A percentile compares a stretch with the other conserved stretches of the same genome.
Evolutionary conservation across 1,140 invertebrate genomes (phyloP).

Genomic region (Hypothenemus hampei): DNA sequence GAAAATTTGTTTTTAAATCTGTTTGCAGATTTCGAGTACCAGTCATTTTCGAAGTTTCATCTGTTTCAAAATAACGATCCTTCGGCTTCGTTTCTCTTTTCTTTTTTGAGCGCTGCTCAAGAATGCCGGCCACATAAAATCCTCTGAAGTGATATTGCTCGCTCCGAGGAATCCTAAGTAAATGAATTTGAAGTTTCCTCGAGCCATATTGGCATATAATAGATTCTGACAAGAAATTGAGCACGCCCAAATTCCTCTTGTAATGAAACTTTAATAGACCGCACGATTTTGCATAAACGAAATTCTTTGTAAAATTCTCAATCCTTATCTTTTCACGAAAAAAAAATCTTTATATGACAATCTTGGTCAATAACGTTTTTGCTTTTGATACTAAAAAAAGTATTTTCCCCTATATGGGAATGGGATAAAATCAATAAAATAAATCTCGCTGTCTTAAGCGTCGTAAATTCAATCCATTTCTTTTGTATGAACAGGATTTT

Average conservation of each 20-base stretch:
- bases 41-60: too few species aligned
- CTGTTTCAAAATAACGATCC: constrained; percentile 15
- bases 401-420: too few species aligned
- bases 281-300: constrained; percentile 37
- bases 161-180: constrained; percentile 26
- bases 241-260: constrained; percentile 38
- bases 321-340: not conserved
- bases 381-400: too few species aligned
- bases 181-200: constrained; percentile 28
- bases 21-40: too few species aligned
- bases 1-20: too few species aligned
- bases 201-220: constrained; percentile 31
- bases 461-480: constrained; percentile 14
- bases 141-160: constrained; percentile 26
- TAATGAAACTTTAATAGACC: constrained; percentile 40
- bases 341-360: too few species aligned
- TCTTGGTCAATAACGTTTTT: too few species aligned
- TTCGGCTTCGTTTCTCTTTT: not conserved
- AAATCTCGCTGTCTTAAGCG: not conserved
- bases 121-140: constrained; percentile 18
- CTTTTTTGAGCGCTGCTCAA: constrained; percentile 1
- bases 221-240: constrained; percentile 30
- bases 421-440: too few species aligned
- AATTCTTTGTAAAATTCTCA: constrained; percentile 27
- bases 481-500: constrained; percentile 14